phyloP scores from a whole-genome alignment of 2,113 vertebrate species.

The Rafetus swinhoei region DNA sequence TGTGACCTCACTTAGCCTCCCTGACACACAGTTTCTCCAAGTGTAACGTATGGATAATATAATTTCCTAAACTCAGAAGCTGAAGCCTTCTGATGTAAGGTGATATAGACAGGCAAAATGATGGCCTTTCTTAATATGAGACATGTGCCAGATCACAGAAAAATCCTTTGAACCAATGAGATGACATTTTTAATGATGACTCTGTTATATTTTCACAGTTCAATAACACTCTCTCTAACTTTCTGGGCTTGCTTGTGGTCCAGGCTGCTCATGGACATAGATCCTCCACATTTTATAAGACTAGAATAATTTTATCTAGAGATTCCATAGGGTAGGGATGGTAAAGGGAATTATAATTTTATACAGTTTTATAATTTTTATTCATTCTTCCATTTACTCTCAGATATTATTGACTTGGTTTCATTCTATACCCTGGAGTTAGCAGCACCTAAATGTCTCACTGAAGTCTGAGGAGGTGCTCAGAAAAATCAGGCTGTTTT shows the following conservation, averaged over 20 bases:
- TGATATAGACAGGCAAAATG: fast-evolving
- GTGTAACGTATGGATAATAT: neutral
- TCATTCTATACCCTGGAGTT: no score
- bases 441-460: no score
- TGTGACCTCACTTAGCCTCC: neutral
- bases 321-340: no score
- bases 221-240: neutral
- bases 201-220: fast-evolving
- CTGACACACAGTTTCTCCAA: neutral
- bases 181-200: neutral
- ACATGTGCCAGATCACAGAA: fast-evolving
- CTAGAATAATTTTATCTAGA: no score
- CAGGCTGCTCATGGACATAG: neutral
- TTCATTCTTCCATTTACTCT: no score
- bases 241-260: no score
- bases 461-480: no score
- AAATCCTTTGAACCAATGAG: neutral
- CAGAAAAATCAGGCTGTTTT: no score
- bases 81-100: fast-evolving
- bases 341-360: no score
- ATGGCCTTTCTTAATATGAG: neutral
- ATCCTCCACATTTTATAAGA: no score
- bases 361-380: neutral
- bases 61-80: neutral
- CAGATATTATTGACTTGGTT: no score